Evolutionary conservation across 1,140 invertebrate species (phyloP), one percentile per base, ranked within the genome.

Genomic region (Microvelia longipes): DNA sequence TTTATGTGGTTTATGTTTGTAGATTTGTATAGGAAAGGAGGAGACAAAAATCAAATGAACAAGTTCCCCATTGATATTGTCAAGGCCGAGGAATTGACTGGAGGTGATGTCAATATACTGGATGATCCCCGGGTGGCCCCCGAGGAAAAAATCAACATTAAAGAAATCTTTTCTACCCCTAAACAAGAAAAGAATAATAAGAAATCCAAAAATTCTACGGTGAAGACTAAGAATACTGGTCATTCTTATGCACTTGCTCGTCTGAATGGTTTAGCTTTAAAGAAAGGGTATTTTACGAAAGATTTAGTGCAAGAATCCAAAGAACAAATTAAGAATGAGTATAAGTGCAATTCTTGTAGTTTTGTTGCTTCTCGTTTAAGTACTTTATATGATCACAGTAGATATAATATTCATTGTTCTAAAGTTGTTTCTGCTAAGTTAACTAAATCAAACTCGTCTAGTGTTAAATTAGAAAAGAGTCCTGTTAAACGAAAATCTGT

Each of bases 51-150:
- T 19, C 84, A 83, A 70, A 89, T 90, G 87, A 83, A 86, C 35
- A 88, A 89, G 76, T 91, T 91, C 79, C 88, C 88, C 0, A 82
- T 82, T 65, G 88, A 90, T 79, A 84, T 91, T 1, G 81, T 83
- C 61, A 84, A 78, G 64, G 89, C 89, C 2, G 88, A 91, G 77
- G 83, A 81, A 65, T 78, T 84, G 65, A 87, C 87, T 1, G 82
- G 82, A 29, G 89, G 89, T 28, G 82, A 90, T 78, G 83, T 83
- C 15, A 81, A 86, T 67, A 89, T 78, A 69, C 67, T 78, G 66
- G 64, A 74, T 62, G 69, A 73, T 68, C 81, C 85, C 29, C 83
- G 84, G 77, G 89, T 88, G 75, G 79, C 78, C 74, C 85, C 86
- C 28, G 79, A 83, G 62, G 82, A 87, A 67, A 78, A 74, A 71